phyloP scores from a whole-genome alignment of 2,797 vertebrate species.

The Pachyuromys duprasi region DNA sequence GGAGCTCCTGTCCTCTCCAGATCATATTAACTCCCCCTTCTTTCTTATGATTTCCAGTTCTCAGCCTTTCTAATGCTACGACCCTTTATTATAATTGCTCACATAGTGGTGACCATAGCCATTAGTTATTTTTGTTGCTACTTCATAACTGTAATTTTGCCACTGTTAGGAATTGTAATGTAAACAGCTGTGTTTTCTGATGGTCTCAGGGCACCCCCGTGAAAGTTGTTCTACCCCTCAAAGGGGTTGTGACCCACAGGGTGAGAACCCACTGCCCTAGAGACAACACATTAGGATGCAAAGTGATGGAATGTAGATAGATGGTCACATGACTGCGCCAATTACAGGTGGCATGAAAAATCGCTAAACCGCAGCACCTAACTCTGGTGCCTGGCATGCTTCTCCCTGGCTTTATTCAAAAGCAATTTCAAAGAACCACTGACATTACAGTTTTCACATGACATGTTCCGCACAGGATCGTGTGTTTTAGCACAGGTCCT shows the following conservation, averaged over 20 bases:
- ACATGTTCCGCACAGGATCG: background rate
- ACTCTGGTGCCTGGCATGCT: background rate
- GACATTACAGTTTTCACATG: background rate
- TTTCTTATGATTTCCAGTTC: too few species aligned
- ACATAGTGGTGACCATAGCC: too few species aligned
- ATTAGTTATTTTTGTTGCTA: background rate
- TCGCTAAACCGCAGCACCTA: fast-evolving
- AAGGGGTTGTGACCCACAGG: background rate
- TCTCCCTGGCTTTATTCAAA: conserved; percentile 2
- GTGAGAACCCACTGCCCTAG: background rate
- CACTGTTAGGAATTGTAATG: background rate
- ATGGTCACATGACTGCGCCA: background rate
- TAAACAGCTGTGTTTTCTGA: background rate
- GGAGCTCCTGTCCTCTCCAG: too few species aligned
- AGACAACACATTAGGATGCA: background rate
- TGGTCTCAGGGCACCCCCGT: too few species aligned
- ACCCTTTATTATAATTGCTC: background rate
- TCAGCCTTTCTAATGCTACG: background rate
- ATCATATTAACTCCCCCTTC: too few species aligned
- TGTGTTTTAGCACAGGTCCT: background rate
- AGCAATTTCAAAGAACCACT: conserved; percentile 1
- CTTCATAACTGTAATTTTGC: background rate
- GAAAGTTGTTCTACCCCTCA: too few species aligned
- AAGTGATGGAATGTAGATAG: background rate
- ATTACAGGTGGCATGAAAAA: fast-evolving